These are phyloP conservation scores for Puffinus mauretanicus DNA, from an alignment of 2,113 vertebrate genomes.

Conservation along the genomic window DNA sequence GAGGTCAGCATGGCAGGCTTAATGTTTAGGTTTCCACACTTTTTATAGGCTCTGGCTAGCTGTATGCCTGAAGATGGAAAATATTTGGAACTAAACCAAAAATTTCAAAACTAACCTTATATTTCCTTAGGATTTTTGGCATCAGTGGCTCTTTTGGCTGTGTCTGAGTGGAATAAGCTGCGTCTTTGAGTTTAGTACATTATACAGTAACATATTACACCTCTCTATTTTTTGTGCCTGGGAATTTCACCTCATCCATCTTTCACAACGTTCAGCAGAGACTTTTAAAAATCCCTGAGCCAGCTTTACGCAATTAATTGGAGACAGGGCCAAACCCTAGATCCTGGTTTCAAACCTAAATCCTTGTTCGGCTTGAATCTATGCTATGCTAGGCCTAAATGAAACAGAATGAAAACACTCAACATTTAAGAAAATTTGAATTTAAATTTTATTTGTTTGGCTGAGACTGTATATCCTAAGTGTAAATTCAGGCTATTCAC, in stretches of 20 bases:
- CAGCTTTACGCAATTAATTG: slow-evolving; percentile 39
- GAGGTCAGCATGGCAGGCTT: slow-evolving; percentile 22
- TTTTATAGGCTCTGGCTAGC: slow-evolving; percentile 39
- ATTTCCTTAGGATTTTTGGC: slow-evolving; percentile 58
- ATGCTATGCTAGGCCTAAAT: neutral
- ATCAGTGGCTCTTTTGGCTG: slow-evolving; percentile 27
- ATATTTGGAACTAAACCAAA: slow-evolving; percentile 58
- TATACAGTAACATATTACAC: slow-evolving; percentile 57
- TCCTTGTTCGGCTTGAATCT: neutral
- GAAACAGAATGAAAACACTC: slow-evolving; percentile 9
- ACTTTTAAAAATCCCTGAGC: slow-evolving; percentile 50
- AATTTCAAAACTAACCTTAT: slow-evolving; percentile 46
- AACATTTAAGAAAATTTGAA: neutral
- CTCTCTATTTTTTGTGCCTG: slow-evolving; percentile 37
- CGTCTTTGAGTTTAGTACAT: slow-evolving; percentile 52
- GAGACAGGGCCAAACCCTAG: slow-evolving; percentile 7
- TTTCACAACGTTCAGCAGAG: slow-evolving; percentile 46
- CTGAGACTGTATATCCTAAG: neutral
- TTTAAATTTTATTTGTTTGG: neutral
- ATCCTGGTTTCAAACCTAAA: slow-evolving; percentile 34
- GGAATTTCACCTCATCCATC: slow-evolving; percentile 65
- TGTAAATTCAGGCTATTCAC: neutral
- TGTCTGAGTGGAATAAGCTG: slow-evolving; percentile 58
- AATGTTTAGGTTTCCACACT: slow-evolving; percentile 48
- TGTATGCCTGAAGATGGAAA: slow-evolving; percentile 54